These are phyloP conservation scores for Myiopsitta monachus DNA, from an alignment of 2,113 vertebrate genomes.

Conservation along the genomic window DNA sequence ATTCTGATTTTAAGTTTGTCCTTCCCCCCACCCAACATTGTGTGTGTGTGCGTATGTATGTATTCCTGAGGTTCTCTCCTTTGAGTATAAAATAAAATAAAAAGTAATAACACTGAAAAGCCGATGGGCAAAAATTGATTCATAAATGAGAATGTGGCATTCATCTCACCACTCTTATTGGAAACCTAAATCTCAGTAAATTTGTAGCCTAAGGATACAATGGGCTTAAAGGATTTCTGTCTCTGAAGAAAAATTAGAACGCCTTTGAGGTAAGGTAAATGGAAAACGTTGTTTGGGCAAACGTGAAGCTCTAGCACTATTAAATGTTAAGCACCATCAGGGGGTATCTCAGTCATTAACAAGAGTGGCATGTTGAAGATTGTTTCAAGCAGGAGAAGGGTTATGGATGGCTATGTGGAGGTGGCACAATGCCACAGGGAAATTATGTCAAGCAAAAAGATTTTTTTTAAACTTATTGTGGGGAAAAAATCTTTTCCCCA, in stretches of 20 bases:
- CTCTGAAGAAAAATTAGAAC: constrained; percentile 97
- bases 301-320: constrained; percentile 83
- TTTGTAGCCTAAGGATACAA: constrained; percentile 96
- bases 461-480: constrained; percentile 62
- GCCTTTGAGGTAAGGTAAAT: constrained; percentile 93
- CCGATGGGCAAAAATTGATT: constrained; percentile 91
- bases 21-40: background rate
- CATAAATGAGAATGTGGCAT: constrained; percentile 95
- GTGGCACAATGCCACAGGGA: constrained; percentile 75
- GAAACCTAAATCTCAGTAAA: constrained; percentile 98
- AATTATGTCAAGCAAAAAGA: constrained; percentile 74
- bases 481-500: background rate
- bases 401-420: constrained; percentile 73
- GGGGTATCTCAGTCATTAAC: constrained; percentile 89
- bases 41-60: background rate
- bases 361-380: constrained; percentile 80
- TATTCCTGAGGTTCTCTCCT: constrained; percentile 56
- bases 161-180: constrained; percentile 92
- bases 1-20: background rate
- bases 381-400: constrained; percentile 80
- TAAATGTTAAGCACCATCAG: constrained; percentile 89
- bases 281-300: constrained; percentile 93
- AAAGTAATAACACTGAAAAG: constrained; percentile 86
- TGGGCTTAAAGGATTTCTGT: constrained; percentile 98
- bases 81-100: constrained; percentile 80